Evolutionary conservation across 2,797 vertebrate species (phyloP).

Genomic region (Tiaroga cobitis): DNA sequence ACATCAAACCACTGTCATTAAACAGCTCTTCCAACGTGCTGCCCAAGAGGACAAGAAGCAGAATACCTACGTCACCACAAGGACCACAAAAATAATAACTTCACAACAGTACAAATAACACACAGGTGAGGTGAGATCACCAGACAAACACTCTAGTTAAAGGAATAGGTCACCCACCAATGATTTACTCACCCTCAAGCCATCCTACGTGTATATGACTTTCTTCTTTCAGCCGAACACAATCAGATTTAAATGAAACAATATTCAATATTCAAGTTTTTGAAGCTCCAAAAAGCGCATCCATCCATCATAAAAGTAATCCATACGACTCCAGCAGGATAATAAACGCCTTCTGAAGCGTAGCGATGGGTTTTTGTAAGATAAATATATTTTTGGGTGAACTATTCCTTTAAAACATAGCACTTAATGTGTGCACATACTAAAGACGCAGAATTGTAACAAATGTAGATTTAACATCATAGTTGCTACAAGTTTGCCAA

Average conservation of each 20-base stretch:
- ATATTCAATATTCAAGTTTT: too few species aligned
- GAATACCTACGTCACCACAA: conserved; percentile 3
- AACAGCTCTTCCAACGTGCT: background rate
- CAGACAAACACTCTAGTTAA: conserved; percentile 19
- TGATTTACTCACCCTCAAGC: background rate
- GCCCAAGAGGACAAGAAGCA: conserved; percentile 3
- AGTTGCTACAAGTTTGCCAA: background rate
- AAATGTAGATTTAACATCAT: conserved; percentile 14
- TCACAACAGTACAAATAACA: conserved; percentile 25
- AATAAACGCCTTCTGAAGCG: too few species aligned
- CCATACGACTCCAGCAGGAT: too few species aligned
- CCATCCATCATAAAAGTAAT: too few species aligned
- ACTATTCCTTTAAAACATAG: background rate
- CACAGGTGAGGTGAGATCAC: background rate
- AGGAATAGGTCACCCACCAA: background rate
- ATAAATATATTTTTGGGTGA: background rate
- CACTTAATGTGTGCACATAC: background rate
- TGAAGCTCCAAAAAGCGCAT: too few species aligned
- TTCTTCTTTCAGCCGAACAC: too few species aligned
- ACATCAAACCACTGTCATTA: background rate
- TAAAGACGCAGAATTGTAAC: conserved; percentile 22
- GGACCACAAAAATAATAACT: conserved; percentile 12
- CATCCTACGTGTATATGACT: background rate
- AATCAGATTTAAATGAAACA: too few species aligned
- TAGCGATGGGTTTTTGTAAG: too few species aligned